These are phyloP conservation scores for Lophius piscatorius DNA, from an alignment of 2,113 vertebrate species.

Conservation along the genomic window DNA sequence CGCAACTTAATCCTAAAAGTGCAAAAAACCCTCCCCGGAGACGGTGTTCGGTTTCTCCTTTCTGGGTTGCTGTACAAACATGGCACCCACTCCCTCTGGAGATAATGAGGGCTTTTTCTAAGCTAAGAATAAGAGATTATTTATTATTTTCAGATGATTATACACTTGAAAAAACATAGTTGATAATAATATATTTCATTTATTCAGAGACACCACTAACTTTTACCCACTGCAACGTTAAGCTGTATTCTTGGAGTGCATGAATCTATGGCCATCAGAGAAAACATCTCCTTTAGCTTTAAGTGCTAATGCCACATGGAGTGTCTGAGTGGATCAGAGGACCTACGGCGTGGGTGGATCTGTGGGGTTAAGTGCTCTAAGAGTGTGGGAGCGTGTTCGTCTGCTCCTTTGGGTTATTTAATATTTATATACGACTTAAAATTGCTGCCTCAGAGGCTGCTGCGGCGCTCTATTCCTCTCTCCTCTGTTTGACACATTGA, in stretches of 20 bases:
- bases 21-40: no score
- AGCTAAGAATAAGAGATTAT: no score
- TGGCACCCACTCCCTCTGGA: no score
- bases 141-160: no score
- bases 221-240: not conserved
- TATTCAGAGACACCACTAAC: no score
- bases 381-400: slow-evolving; percentile 22
- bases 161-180: no score
- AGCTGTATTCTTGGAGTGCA: not conserved
- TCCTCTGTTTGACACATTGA: slow-evolving; percentile 48
- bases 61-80: no score
- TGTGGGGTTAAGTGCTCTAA: slow-evolving; percentile 14
- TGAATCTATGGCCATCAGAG: not conserved
- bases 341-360: not conserved
- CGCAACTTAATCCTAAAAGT: no score
- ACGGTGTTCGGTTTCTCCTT: no score
- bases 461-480: slow-evolving; percentile 1
- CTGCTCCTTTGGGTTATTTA: slow-evolving; percentile 20
- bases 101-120: no score
- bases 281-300: not conserved
- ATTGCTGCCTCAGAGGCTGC: slow-evolving; percentile 24
- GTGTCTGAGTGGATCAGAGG: slow-evolving; percentile 8
- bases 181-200: no score
- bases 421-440: slow-evolving; percentile 41
- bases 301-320: not conserved